Conservation (phyloP, 2,113 vertebrate genomes). For the Prolemur simus region DNA sequence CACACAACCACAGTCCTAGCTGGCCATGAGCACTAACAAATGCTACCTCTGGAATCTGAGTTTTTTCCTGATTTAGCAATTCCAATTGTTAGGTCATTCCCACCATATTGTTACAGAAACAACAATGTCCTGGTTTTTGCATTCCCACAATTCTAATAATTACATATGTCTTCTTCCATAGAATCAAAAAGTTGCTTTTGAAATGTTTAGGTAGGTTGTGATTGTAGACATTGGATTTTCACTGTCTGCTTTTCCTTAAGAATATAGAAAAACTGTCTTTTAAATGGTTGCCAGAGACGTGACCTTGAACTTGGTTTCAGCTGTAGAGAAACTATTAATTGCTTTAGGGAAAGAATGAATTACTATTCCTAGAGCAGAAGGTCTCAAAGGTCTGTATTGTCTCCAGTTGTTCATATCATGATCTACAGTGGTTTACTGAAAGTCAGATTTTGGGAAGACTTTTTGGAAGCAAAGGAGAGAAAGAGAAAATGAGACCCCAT, state of each 20-base stretch:
- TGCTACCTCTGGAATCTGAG: not conserved
- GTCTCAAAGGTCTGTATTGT: not conserved
- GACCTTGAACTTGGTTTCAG: not conserved
- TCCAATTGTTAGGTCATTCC: not conserved
- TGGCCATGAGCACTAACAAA: not conserved
- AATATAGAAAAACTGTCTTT: conserved; percentile 35
- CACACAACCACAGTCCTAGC: not conserved
- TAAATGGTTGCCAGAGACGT: conserved; percentile 3
- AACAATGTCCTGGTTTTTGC: not conserved
- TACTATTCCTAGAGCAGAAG: not conserved
- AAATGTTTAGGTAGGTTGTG: not conserved
- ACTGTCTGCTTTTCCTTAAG: conserved; percentile 15
- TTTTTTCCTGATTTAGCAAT: conserved; percentile 13
- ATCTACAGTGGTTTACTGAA: not conserved
- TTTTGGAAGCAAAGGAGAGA: not conserved
- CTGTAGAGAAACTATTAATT: not conserved
- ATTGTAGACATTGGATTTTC: not conserved
- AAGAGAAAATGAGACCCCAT: not conserved
- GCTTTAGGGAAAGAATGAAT: not conserved
- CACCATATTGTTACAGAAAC: not conserved
- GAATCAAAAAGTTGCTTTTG: not conserved
- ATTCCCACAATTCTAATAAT: not conserved
- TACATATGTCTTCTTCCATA: not conserved
- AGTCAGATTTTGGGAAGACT: not conserved
- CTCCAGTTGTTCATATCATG: not conserved